Evolutionary conservation across 2,888 invertebrate species (phyloP).

Genomic region (Julus scandinavius): DNA sequence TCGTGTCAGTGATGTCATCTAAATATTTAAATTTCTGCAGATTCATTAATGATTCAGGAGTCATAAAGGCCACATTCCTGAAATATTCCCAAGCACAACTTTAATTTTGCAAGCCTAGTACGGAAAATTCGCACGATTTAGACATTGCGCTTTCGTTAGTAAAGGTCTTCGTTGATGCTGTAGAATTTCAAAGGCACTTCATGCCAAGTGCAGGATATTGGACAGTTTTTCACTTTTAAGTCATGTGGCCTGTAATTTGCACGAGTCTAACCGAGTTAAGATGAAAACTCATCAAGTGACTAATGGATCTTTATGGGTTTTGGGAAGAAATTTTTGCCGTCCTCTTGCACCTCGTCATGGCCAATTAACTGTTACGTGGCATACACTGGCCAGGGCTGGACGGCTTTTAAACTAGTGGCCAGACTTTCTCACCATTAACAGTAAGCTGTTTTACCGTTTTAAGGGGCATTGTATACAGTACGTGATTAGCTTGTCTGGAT

Average conservation of each 20-base stretch:
- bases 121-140: no score
- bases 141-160: no score
- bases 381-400: neutral
- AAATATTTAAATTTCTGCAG: no score
- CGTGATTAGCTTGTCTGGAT: neutral
- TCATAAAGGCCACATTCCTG: no score
- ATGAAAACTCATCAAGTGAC: neutral
- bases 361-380: neutral
- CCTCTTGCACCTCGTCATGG: conserved; percentile 15
- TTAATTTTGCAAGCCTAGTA: no score
- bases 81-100: no score
- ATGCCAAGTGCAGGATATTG: no score
- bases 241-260: neutral
- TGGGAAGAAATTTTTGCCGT: neutral
- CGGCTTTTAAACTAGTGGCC: neutral
- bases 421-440: neutral
- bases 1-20: no score
- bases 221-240: no score
- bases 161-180: no score
- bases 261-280: neutral
- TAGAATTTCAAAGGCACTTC: no score
- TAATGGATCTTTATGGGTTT: conserved; percentile 31
- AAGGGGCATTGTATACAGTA: neutral
- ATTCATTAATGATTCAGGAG: no score
- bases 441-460: neutral